Conservation (phyloP, 92 coral and sea anemone genomes). For the Epizoanthus ramosus region DNA sequence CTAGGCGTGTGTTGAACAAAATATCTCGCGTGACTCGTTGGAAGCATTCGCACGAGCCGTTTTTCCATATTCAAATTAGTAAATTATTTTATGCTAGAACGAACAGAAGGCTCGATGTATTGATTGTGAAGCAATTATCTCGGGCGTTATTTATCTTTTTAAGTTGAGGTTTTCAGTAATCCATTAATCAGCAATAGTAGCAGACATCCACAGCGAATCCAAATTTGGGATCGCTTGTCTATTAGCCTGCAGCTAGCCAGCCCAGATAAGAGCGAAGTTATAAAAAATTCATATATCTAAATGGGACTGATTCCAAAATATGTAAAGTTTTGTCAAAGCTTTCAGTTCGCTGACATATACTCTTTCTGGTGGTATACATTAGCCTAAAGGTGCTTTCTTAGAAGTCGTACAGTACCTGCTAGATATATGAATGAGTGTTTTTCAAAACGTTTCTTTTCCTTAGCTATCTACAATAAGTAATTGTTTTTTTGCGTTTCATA, state of each 20-base stretch:
- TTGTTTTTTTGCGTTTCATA: not conserved
- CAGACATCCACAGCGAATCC: constrained; percentile 70
- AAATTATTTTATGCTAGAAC: constrained; percentile 93
- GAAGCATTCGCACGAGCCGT: constrained; percentile 63
- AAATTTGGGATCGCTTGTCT: constrained; percentile 79
- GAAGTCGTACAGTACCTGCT: constrained; percentile 18
- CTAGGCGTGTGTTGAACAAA: constrained; percentile 29
- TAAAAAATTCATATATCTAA: constrained; percentile 48
- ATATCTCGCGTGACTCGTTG: constrained; percentile 81
- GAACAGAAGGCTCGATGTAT: constrained; percentile 93
- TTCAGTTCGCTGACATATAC: constrained; percentile 32
- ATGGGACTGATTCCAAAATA: constrained; percentile 48
- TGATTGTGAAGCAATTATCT: constrained; percentile 88
- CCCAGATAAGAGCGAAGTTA: constrained; percentile 43
- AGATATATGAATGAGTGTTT: constrained; percentile 4
- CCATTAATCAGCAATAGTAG: constrained; percentile 59
- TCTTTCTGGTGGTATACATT: constrained; percentile 17
- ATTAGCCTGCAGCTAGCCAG: constrained; percentile 44
- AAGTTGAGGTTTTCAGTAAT: constrained; percentile 83
- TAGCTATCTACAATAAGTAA: not conserved
- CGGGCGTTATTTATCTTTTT: constrained; percentile 83
- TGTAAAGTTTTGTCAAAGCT: constrained; percentile 42
- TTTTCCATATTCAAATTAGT: constrained; percentile 95
- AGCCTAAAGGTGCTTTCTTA: constrained; percentile 25
- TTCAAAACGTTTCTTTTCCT: constrained; percentile 18